phyloP scores from a whole-genome alignment of 2,888 invertebrate genomes.

The Acanthosepion lycidas region DNA sequence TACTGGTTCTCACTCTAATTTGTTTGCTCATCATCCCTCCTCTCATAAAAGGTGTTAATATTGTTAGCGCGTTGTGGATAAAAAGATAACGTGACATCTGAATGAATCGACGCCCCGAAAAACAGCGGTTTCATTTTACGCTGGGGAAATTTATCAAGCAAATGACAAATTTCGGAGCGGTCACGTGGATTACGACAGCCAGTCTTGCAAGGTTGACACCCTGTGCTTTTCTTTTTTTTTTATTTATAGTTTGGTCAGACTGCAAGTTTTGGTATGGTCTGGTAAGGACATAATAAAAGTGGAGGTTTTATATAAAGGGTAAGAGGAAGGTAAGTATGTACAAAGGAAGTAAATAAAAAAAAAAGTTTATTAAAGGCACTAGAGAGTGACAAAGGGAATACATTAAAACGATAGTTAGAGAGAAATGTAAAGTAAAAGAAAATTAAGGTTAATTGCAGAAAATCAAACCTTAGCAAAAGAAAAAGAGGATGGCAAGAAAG shows the following conservation, averaged over 20 bases:
- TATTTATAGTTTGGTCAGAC: neutral
- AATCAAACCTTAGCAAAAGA: no score
- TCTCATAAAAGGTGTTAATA: constrained; percentile 8
- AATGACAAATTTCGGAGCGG: neutral
- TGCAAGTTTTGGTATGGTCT: neutral
- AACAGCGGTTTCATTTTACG: neutral
- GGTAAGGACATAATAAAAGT: neutral
- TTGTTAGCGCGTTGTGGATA: neutral
- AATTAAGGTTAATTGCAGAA: neutral
- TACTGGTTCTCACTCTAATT: neutral
- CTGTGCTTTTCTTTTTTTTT: neutral
- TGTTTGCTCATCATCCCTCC: neutral
- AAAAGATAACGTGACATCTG: neutral
- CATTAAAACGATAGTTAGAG: neutral
- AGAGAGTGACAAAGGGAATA: no score
- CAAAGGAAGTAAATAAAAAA: neutral
- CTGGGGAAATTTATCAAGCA: neutral
- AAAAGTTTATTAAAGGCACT: neutral
- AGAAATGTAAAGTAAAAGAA: neutral
- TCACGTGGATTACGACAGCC: neutral
- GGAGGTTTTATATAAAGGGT: neutral
- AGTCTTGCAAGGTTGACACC: neutral
- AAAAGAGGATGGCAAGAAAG: no score
- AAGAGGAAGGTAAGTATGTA: neutral
- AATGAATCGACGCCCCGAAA: neutral